phyloP scores from a whole-genome alignment of 2,888 invertebrate species.

The Thecocarcelia acutangulata region DNA sequence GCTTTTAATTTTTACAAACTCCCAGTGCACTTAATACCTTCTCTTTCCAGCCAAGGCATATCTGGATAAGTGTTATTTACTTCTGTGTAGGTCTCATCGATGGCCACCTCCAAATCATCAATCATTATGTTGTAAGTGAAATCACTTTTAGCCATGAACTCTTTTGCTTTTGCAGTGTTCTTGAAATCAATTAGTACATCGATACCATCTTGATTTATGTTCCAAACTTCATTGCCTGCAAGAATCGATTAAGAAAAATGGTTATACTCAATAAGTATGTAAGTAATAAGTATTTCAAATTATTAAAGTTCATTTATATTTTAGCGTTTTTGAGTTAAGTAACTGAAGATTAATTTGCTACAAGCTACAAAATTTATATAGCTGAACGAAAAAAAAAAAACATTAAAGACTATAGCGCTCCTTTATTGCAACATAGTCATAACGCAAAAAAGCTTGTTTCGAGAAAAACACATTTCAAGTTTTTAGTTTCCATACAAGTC shows the following conservation, averaged over 20 bases:
- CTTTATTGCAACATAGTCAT: too few relatives aligned
- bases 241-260: background rate
- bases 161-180: constrained; percentile 84
- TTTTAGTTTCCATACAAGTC: too few relatives aligned
- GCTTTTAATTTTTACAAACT: background rate
- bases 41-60: constrained; percentile 77
- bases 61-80: constrained; percentile 86
- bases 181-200: constrained; percentile 85
- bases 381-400: too few relatives aligned
- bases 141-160: constrained; percentile 84
- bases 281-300: too few relatives aligned
- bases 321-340: too few relatives aligned
- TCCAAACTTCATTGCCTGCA: constrained; percentile 80
- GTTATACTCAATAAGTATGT: too few relatives aligned
- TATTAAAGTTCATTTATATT: too few relatives aligned
- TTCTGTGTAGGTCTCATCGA: constrained; percentile 83
- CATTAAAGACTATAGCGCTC: too few relatives aligned
- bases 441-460: too few relatives aligned
- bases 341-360: too few relatives aligned
- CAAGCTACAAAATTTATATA: too few relatives aligned
- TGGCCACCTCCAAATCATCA: constrained; percentile 89
- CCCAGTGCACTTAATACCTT: constrained; percentile 62
- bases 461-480: too few relatives aligned
- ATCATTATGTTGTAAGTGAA: constrained; percentile 87
- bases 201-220: constrained; percentile 81